Evolutionary conservation across 2,888 invertebrate species (phyloP), one percentile per base, ranked within the genome.

Genomic region (Eupithecia exiguata): DNA sequence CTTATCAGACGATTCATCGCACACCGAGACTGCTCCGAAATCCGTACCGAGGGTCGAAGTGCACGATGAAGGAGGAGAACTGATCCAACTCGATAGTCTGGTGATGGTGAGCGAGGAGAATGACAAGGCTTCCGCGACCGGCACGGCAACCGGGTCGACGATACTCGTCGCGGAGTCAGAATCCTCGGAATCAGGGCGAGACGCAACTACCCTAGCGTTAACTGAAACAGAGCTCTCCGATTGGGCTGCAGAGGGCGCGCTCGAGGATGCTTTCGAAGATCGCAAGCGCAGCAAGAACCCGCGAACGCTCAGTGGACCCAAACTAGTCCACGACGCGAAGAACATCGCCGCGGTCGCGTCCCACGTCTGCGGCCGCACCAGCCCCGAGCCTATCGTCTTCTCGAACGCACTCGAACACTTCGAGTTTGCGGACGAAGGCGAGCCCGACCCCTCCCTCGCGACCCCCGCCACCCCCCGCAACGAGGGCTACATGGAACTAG

Each of bases 151-250:
- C 83, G 95, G 82, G 87, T 95, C 87, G 0, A 89, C 90, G 0
- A 80, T 89, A 0, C 75, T 95, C 91, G 82, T 95, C 91, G 80
- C 83, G 1, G 92, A 92, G 43, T 91, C 93, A 0, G 91, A 91
- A 72, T 93, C 93, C 0, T 97, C 97, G 0, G 96, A 96, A 80
- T 97, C 97, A 0, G 95, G 96, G 71, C 96, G 96, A 2, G 97
- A 97, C 80, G 95, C 95, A 1, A 96, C 96, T 0, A 96, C 96
- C 0, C 95, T 97, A 1, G 97, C 96, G 4, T 92, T 97, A 16
- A 97, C 98, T 0, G 98, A 98, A 89, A 98, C 98, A 0, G 98
- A 98, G 86, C 92, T 98, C n/a, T 98, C 97, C 0, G 98, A 98
- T 87, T 98, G 98, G 98, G 97, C 97, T 0, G 96, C 97, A 5